Evolutionary conservation across 1,140 invertebrate species (phyloP).

Genomic region (Argopecten irradians): DNA sequence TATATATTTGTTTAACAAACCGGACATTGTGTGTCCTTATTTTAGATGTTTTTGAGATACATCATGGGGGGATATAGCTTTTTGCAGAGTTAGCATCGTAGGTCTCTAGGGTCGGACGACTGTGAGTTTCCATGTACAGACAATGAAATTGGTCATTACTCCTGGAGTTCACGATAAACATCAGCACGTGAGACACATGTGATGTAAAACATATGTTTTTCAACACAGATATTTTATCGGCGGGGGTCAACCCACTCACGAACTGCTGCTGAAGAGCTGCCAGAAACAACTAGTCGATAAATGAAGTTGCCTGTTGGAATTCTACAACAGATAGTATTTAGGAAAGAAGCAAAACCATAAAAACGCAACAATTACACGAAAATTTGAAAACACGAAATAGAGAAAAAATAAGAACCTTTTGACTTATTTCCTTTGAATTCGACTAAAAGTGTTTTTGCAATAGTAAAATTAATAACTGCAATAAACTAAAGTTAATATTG

Average conservation of each 20-base stretch:
- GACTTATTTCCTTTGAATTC: too few species aligned
- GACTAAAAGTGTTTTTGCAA: too few species aligned
- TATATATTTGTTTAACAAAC: not conserved
- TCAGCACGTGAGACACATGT: slow-evolving; percentile 11
- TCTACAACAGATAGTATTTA: not conserved
- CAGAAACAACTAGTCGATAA: not conserved
- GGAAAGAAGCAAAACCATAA: not conserved
- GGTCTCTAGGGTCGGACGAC: not conserved
- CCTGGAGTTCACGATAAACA: slow-evolving; percentile 6
- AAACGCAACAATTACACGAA: not conserved
- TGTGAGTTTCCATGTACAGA: not conserved
- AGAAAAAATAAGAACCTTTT: too few species aligned
- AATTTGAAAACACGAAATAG: not conserved
- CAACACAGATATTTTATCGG: slow-evolving; percentile 19
- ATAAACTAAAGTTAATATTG: too few species aligned
- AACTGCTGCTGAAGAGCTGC: not conserved
- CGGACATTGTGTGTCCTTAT: not conserved
- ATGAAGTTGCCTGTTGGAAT: not conserved
- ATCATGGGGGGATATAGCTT: not conserved
- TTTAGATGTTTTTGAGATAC: not conserved
- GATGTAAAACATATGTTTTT: slow-evolving; percentile 23
- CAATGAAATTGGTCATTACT: slow-evolving; percentile 22
- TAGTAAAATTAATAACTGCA: too few species aligned
- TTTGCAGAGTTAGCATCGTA: not conserved
- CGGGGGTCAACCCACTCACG: not conserved